These are phyloP conservation scores for Lepetodrilus schrolli DNA, from an alignment of 2,888 invertebrate genomes.

Conservation along the genomic window DNA sequence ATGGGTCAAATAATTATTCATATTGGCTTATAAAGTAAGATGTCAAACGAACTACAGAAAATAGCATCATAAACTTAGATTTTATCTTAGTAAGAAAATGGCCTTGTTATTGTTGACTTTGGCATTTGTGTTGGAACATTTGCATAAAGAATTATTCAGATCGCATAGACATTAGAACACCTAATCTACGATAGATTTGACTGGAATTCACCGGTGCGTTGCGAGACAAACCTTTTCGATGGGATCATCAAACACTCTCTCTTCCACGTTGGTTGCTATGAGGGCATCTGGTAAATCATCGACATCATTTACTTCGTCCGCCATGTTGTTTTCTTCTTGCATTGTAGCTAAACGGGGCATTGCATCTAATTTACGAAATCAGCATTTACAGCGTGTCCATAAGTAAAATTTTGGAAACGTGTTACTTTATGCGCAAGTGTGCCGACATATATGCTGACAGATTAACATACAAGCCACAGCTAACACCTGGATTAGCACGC, in stretches of 20 bases:
- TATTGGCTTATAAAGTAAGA: too few species aligned
- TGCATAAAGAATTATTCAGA: not conserved
- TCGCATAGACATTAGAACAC: too few species aligned
- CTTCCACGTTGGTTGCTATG: conserved; percentile 68
- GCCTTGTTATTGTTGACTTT: too few species aligned
- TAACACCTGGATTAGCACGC: too few species aligned
- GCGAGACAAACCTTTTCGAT: conserved; percentile 56
- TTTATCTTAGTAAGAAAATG: too few species aligned
- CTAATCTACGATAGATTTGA: not conserved
- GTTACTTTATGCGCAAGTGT: too few species aligned
- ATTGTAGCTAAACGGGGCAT: not conserved
- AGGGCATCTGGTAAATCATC: conserved; percentile 61
- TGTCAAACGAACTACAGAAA: too few species aligned
- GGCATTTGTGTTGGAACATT: not conserved
- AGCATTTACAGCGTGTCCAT: too few species aligned
- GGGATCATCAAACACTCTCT: conserved; percentile 60
- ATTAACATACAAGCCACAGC: not conserved
- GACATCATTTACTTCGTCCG: conserved; percentile 12
- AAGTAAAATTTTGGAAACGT: too few species aligned
- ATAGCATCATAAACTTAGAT: too few species aligned
- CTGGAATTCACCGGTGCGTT: not conserved
- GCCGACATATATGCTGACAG: not conserved
- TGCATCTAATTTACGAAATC: not conserved
- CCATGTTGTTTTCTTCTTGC: conserved; percentile 13
- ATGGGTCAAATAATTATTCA: too few species aligned